Evolutionary conservation across 2,113 vertebrate species (phyloP).

Genomic region (Neolamprologus ventralis): DNA sequence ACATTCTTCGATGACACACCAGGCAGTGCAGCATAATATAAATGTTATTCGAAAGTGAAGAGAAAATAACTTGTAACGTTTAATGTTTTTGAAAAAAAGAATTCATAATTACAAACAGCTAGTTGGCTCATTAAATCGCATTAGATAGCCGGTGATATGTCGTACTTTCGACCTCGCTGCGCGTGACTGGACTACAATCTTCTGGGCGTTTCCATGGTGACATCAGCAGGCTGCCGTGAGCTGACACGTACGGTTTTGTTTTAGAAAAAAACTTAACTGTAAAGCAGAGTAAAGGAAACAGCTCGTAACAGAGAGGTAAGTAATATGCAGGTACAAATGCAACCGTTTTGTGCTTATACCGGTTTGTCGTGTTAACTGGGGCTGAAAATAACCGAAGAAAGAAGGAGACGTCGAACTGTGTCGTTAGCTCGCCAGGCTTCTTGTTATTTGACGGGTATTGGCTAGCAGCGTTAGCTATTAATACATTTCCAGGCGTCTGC

Average conservation of each 20-base stretch:
- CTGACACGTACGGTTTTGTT: slow-evolving; percentile 38
- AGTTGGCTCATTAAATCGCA: background rate
- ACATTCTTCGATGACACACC: slow-evolving; percentile 7
- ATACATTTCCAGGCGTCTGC: background rate
- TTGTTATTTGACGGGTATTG: background rate
- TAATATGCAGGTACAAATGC: background rate
- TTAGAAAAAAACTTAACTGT: background rate
- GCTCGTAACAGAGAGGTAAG: background rate
- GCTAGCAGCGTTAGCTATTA: background rate
- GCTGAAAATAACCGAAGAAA: background rate
- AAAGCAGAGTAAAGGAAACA: background rate
- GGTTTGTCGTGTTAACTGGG: rapidly evolving
- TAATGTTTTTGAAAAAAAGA: background rate
- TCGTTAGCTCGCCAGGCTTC: background rate
- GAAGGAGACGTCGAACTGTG: background rate
- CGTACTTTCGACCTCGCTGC: background rate
- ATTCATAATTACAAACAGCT: background rate
- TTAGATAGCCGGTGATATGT: background rate
- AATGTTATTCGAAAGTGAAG: background rate
- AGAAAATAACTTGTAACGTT: background rate
- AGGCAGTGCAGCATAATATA: background rate
- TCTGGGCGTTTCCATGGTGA: slow-evolving; percentile 47
- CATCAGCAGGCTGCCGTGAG: slow-evolving; percentile 9
- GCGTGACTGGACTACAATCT: background rate
- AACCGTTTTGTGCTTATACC: rapidly evolving